These are phyloP conservation scores for Cylloceria caligata DNA, from an alignment of 2,888 invertebrate genomes.

Conservation along the genomic window DNA sequence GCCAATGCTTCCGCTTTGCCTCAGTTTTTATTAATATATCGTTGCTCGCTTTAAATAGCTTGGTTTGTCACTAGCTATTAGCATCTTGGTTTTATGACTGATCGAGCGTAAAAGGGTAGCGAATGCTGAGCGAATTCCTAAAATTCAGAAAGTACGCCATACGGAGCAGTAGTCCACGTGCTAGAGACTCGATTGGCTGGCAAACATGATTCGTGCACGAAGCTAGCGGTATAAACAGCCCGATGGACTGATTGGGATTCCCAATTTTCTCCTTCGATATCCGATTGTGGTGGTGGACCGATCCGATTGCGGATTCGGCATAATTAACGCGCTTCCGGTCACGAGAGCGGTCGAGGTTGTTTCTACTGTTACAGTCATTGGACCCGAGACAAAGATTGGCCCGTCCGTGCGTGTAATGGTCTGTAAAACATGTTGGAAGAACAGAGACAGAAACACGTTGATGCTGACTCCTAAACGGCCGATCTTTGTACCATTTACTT, in stretches of 20 bases:
- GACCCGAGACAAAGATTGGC: constrained; percentile 14
- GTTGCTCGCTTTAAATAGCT: not conserved
- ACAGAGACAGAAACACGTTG: not conserved
- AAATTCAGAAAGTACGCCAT: constrained; percentile 6
- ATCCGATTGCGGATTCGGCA: constrained; percentile 57
- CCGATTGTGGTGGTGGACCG: constrained; percentile 56
- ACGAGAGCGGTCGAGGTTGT: constrained; percentile 29
- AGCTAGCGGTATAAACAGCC: constrained; percentile 28
- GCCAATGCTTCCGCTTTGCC: not conserved
- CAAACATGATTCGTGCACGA: constrained; percentile 32
- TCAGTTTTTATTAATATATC: not conserved
- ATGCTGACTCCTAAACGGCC: constrained; percentile 9
- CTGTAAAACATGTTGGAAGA: not conserved
- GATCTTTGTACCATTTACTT: constrained; percentile 12
- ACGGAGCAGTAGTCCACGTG: constrained; percentile 8
- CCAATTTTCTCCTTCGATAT: constrained; percentile 60
- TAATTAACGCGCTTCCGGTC: constrained; percentile 64
- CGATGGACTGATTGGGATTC: constrained; percentile 57
- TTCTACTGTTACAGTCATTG: constrained; percentile 15
- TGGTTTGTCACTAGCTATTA: not conserved
- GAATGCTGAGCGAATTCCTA: not conserved
- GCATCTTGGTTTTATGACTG: not conserved
- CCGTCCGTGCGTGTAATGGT: not conserved
- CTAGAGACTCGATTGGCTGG: not conserved
- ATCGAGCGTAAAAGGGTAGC: not conserved